Evolutionary conservation across 2,113 vertebrate genomes (phyloP).

Genomic region (Pseudorasbora parva): DNA sequence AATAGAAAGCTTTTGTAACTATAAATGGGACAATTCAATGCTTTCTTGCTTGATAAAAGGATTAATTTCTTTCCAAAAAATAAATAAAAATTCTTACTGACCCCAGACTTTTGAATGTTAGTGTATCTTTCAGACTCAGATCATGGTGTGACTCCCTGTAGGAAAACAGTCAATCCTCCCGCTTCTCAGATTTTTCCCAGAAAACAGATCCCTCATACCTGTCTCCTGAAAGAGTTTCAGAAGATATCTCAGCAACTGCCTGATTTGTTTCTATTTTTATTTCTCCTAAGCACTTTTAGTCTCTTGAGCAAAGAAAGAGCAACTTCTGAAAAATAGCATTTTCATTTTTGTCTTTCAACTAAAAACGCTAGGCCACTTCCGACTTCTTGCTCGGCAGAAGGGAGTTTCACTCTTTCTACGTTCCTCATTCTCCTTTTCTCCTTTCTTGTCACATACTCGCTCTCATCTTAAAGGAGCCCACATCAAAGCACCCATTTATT

Average conservation of each 20-base stretch:
- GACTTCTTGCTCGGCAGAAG: slow-evolving; percentile 41
- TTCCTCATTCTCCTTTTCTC: background rate
- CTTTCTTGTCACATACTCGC: background rate
- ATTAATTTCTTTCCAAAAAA: too few species aligned
- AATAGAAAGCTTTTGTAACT: background rate
- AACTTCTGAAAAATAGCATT: background rate
- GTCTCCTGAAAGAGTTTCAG: background rate
- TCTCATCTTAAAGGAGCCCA: slow-evolving; percentile 30
- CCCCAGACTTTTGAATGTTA: background rate
- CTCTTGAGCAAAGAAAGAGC: background rate
- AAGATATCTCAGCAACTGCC: background rate
- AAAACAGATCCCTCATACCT: background rate
- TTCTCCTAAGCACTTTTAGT: background rate
- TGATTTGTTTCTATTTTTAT: background rate
- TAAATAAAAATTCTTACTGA: background rate
- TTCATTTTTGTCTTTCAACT: background rate
- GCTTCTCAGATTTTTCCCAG: background rate
- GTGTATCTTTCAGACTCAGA: background rate
- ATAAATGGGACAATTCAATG: too few species aligned
- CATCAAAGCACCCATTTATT: slow-evolving; percentile 21
- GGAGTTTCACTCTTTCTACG: slow-evolving; percentile 45
- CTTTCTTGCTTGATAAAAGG: too few species aligned
- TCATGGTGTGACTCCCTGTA: background rate
- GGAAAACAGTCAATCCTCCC: too few species aligned
- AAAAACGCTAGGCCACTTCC: slow-evolving; percentile 15